Evolutionary conservation across 2,797 vertebrate genomes (phyloP).

Genomic region (Mionectes olivaceus): DNA sequence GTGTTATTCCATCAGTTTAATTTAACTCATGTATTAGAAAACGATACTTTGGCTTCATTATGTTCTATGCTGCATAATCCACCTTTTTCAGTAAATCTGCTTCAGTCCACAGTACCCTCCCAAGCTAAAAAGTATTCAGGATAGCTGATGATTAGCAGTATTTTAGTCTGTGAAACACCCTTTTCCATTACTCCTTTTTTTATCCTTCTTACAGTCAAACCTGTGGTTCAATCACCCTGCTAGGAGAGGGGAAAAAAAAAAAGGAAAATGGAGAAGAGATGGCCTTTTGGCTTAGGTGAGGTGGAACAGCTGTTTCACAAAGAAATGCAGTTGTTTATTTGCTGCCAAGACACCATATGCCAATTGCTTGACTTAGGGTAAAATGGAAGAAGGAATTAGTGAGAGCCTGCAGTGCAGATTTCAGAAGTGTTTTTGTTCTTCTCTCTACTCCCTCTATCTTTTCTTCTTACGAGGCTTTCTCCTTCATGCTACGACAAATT

Average conservation of each 20-base stretch:
- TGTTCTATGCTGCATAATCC: neutral
- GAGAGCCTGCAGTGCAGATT: neutral
- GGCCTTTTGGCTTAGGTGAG: neutral
- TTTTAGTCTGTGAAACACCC: neutral
- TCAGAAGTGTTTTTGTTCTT: slow-evolving; percentile 13
- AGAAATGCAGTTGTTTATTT: neutral
- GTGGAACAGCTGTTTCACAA: neutral
- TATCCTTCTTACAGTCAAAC: neutral
- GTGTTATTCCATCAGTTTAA: neutral
- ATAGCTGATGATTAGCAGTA: neutral
- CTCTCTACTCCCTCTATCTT: neutral
- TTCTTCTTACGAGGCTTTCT: neutral
- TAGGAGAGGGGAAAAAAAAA: no score
- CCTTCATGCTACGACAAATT: neutral
- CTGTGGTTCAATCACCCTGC: neutral
- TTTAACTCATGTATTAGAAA: neutral
- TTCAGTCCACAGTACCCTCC: neutral
- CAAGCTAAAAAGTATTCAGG: neutral
- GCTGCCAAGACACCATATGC: neutral
- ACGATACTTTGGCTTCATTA: neutral
- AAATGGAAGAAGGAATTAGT: slow-evolving; percentile 23
- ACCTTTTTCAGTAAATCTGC: neutral
- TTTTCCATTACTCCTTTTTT: neutral
- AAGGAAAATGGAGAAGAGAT: neutral
- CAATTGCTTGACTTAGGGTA: slow-evolving; percentile 1